phyloP scores from a whole-genome alignment of 2,113 vertebrate species.

The Protobothrops flavoviridis region DNA sequence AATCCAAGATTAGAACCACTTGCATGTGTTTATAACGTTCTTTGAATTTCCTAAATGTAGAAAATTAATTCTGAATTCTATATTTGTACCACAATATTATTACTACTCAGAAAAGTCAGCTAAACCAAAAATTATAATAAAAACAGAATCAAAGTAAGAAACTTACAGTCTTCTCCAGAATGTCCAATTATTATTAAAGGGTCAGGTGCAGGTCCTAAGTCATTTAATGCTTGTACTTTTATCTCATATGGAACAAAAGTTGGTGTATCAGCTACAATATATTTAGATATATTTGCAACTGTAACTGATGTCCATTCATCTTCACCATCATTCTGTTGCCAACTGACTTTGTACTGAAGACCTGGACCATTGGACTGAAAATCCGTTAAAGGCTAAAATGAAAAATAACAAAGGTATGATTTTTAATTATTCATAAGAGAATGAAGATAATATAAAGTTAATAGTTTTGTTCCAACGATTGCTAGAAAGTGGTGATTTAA shows the following conservation, averaged over 20 bases:
- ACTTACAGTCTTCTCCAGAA: constrained; percentile 98
- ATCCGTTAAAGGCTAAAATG: constrained; percentile 80
- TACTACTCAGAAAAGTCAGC: neutral
- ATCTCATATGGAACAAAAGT: constrained; percentile 90
- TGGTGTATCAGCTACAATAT: constrained; percentile 89
- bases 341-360: constrained; percentile 91
- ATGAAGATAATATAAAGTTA: neutral
- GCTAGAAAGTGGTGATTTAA: neutral
- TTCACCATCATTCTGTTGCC: constrained; percentile 85
- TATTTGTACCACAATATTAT: constrained; percentile 4
- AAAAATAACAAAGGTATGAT: constrained; percentile 33
- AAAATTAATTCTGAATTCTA: neutral
- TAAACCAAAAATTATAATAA: neutral
- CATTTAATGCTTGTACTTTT: constrained; percentile 90
- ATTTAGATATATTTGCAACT: constrained; percentile 90
- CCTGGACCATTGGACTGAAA: constrained; percentile 91
- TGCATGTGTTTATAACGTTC: rapidly evolving
- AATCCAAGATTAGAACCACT: constrained; percentile 29
- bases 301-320: constrained; percentile 83
- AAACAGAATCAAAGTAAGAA: neutral
- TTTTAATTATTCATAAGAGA: neutral
- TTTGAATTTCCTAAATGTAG: neutral
- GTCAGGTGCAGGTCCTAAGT: constrained; percentile 82
- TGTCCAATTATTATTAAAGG: constrained; percentile 78
- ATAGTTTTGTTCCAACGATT: neutral